Evolutionary conservation across 2,113 vertebrate genomes (phyloP), one percentile per base, ranked within the genome.

Genomic region (Macroglossus sobrinus): DNA sequence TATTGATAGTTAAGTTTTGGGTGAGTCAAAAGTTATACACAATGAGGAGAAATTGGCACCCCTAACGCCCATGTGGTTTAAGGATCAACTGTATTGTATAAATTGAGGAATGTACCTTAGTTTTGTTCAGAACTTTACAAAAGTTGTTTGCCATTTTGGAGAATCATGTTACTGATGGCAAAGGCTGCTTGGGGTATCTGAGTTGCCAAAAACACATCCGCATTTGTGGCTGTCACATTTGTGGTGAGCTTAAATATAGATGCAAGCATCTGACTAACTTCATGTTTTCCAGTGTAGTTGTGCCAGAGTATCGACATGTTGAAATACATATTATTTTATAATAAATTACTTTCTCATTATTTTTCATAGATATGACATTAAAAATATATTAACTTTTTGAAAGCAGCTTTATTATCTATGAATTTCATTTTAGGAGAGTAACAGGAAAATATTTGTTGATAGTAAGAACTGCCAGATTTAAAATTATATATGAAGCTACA

Each of bases 241-340:
- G 24, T 63, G 55, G 28, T 88, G 38, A 79, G 5, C 55, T 33
- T 94, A 5, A 91, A 66, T 55, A 80, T 45, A 87, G 33, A 75
- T 50, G 12, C 47, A 84, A 64, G 24, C 57, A 55, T 75, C 59
- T 85, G 43, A 94, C 57, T 95, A 55, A 55, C 33, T 74, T 89
- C 64, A 33, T 75, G 33, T 84, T 81, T 95, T 72, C 43, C 19
- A 68, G 6, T 33, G 15, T 55, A 87, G 50, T 14, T 63, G 35
- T 87, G 47, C 43, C 68, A 28, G 11, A 66, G 35, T 24, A 84
- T 2, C 63, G 43, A 75, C 53, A 75, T 88, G 84, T 21, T 88
- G n/a, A 96, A 90, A 93, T 69, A 50, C 15, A 33, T 78, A 55
- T 63, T 38, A 69, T 66, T 95, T 89, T 95, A 91, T 53, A 76